Evolutionary conservation across 2,113 vertebrate genomes (phyloP).

Genomic region (Meleagris gallopavo): DNA sequence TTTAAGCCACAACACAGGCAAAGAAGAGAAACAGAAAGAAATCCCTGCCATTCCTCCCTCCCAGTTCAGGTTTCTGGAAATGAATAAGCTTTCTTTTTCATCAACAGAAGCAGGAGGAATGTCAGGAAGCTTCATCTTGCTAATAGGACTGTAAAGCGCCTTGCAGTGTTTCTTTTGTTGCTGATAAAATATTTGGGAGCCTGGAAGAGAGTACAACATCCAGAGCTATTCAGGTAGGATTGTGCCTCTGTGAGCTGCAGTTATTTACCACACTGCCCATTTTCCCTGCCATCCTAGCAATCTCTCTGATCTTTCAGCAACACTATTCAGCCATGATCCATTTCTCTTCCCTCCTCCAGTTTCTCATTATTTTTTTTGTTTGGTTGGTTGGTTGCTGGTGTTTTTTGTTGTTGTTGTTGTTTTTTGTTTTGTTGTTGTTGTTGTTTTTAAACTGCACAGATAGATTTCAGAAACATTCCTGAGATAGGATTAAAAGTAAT

Average conservation of each 20-base stretch:
- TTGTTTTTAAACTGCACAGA: not conserved
- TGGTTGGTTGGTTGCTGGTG: not conserved
- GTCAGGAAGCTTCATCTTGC: not conserved
- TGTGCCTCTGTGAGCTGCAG: fast-evolving
- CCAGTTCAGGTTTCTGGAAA: not conserved
- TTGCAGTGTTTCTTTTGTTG: not conserved
- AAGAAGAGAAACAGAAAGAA: not conserved
- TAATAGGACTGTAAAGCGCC: not conserved
- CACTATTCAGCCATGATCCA: not conserved
- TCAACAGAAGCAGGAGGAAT: not conserved
- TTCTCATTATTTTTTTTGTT: no score
- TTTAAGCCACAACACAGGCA: not conserved
- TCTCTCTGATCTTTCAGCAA: not conserved
- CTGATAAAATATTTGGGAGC: not conserved
- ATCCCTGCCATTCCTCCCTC: not conserved
- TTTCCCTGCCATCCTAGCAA: not conserved
- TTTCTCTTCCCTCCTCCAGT: not conserved
- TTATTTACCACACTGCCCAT: not conserved
- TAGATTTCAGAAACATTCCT: not conserved
- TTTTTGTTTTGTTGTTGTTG: no score
- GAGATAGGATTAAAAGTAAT: not conserved
- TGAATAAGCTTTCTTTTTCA: not conserved
- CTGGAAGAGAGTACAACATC: fast-evolving
- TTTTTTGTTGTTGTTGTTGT: not conserved
- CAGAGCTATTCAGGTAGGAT: not conserved